Evolutionary conservation across 2,888 invertebrate species (phyloP).

Genomic region (Chromoteleia sp.): DNA sequence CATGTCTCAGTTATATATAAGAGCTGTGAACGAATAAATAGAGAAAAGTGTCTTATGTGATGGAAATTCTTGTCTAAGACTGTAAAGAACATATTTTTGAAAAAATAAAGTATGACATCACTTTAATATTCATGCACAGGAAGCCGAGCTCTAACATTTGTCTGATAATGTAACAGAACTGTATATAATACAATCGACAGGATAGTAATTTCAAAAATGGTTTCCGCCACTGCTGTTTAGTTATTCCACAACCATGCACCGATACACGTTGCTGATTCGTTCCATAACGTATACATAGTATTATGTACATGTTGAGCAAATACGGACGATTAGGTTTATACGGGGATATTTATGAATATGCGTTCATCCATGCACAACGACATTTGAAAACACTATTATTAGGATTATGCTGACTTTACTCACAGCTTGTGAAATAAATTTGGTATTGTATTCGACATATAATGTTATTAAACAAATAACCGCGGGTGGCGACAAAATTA

Average conservation of each 20-base stretch:
- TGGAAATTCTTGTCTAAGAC: too few relatives aligned
- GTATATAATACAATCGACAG: slow-evolving; percentile 75
- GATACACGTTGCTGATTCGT: slow-evolving; percentile 70
- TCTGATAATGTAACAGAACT: slow-evolving; percentile 71
- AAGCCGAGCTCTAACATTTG: slow-evolving; percentile 54
- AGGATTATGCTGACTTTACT: slow-evolving; percentile 62
- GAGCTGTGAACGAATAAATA: too few relatives aligned
- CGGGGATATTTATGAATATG: slow-evolving; percentile 70
- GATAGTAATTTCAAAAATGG: slow-evolving; percentile 77
- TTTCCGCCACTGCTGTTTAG: slow-evolving; percentile 70
- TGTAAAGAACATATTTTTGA: slow-evolving; percentile 8
- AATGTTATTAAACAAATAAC: background rate
- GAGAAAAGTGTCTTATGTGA: too few relatives aligned
- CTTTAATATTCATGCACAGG: slow-evolving; percentile 42
- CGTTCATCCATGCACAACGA: slow-evolving; percentile 67
- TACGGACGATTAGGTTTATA: slow-evolving; percentile 71
- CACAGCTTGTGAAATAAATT: slow-evolving; percentile 54
- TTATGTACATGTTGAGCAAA: slow-evolving; percentile 66
- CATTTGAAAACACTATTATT: slow-evolving; percentile 66
- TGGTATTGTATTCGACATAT: slow-evolving; percentile 4
- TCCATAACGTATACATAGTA: slow-evolving; percentile 64
- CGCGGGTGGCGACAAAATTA: background rate
- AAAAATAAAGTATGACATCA: slow-evolving; percentile 17
- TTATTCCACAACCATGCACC: slow-evolving; percentile 71
- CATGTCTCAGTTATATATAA: too few relatives aligned